These are phyloP conservation scores for Sepioteuthis lessoniana DNA, from an alignment of 2,888 invertebrate species.

Conservation along the genomic window DNA sequence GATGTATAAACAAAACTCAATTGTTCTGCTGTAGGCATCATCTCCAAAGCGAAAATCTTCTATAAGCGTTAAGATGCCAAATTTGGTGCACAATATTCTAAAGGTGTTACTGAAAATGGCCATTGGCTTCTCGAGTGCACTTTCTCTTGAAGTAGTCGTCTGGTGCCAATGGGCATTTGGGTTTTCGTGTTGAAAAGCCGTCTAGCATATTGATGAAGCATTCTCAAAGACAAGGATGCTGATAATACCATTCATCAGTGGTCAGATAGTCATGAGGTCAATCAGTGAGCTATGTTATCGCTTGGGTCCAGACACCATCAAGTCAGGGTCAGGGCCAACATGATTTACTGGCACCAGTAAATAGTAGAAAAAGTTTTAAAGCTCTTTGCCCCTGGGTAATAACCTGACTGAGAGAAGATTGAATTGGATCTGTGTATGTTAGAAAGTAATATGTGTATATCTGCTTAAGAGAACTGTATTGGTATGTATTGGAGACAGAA, in stretches of 20 bases:
- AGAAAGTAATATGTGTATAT: too few species aligned
- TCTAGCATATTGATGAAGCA: slow-evolving; percentile 4
- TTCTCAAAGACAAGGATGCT: background rate
- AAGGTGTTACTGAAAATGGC: background rate
- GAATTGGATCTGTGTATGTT: too few species aligned
- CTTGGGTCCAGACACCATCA: background rate
- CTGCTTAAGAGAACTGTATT: too few species aligned
- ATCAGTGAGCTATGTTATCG: background rate
- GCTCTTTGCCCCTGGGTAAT: too few species aligned
- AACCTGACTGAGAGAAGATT: too few species aligned
- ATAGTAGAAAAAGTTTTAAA: too few species aligned
- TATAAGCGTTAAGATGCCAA: background rate
- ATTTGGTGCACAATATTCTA: background rate
- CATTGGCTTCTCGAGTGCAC: background rate
- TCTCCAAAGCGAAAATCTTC: background rate
- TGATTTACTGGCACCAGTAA: background rate
- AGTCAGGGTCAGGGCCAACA: background rate
- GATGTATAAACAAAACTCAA: background rate
- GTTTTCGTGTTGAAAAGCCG: slow-evolving; percentile 11
- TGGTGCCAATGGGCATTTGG: background rate
- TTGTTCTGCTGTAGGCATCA: background rate
- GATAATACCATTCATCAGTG: background rate
- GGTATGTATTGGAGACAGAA: too few species aligned
- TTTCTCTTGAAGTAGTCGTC: background rate
- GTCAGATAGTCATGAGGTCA: background rate